Percentiles rank a stretch among this genome's conserved stretches.
Evolutionary conservation across 2,797 vertebrate genomes (phyloP).

Genomic region (Gymnoscopelus braueri): DNA sequence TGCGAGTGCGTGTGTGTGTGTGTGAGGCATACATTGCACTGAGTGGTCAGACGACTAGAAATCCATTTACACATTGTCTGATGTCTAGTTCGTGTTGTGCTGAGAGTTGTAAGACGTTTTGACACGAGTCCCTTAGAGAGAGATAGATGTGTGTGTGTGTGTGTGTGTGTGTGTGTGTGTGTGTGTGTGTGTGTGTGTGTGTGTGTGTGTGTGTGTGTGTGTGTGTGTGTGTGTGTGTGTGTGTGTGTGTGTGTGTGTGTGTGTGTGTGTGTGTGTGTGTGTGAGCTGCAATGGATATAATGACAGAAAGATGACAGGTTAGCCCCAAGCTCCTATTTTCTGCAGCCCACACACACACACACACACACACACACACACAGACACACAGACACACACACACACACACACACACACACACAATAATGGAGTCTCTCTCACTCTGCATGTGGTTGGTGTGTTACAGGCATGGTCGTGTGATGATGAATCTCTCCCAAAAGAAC

Average conservation of each 20-base stretch:
- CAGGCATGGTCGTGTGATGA: slow-evolving; percentile 2
- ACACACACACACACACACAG: not conserved
- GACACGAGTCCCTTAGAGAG: no score
- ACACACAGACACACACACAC: slow-evolving; percentile 1
- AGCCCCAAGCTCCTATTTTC: not conserved
- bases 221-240: not conserved
- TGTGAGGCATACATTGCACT: no score
- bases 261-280: not conserved
- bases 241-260: not conserved
- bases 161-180: no score
- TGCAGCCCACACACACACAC: no score
- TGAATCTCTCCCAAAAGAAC: slow-evolving; percentile 18
- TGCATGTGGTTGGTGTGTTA: slow-evolving; percentile 7
- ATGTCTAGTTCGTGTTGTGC: no score
- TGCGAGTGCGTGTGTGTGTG: not conserved
- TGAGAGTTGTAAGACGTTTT: no score
- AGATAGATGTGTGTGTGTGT: no score
- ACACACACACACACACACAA: not conserved
- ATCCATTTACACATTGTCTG: no score
- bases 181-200: no score
- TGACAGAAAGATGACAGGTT: not conserved
- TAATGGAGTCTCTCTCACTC: not conserved
- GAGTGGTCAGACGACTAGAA: no score
- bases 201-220: no score
- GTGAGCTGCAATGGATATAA: not conserved